Percentiles rank a stretch among this genome's conserved stretches.
phyloP scores from a whole-genome alignment of 2,797 vertebrate species.

The Brachyalestes nurse region DNA sequence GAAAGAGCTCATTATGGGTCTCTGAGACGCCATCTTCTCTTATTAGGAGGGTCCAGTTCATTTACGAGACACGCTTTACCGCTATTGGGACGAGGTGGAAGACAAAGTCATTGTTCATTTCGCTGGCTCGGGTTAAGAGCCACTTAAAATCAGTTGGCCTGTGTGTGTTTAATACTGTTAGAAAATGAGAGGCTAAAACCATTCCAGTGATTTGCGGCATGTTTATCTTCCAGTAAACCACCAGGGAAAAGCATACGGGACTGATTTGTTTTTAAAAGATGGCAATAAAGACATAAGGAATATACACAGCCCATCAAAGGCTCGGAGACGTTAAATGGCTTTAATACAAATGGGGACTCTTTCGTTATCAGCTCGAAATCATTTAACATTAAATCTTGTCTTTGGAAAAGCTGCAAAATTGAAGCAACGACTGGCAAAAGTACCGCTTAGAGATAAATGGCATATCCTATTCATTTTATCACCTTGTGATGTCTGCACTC shows the following conservation, averaged over 20 bases:
- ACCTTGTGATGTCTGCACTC: not conserved
- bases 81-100: constrained; percentile 55
- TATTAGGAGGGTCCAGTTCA: constrained; percentile 59
- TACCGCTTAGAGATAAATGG: too few species aligned
- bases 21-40: constrained; percentile 59
- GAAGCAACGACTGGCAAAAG: not conserved
- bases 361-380: not conserved
- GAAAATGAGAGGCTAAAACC: constrained; percentile 65
- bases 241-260: constrained; percentile 68
- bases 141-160: constrained; percentile 68
- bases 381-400: too few species aligned
- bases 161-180: constrained; percentile 66
- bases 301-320: constrained; percentile 31
- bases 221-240: constrained; percentile 68
- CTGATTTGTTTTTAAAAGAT: constrained; percentile 69
- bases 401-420: not conserved
- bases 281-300: constrained; percentile 59
- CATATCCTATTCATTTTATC: too few species aligned
- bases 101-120: constrained; percentile 71
- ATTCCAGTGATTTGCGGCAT: constrained; percentile 66
- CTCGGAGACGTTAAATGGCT: not conserved
- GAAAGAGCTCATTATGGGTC: constrained; percentile 69
- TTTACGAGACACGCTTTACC: constrained; percentile 73
- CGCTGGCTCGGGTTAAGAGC: constrained; percentile 63
- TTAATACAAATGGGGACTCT: not conserved